phyloP scores from a whole-genome alignment of 1,140 invertebrate species.

The Aphelenchoides fujianensis region DNA sequence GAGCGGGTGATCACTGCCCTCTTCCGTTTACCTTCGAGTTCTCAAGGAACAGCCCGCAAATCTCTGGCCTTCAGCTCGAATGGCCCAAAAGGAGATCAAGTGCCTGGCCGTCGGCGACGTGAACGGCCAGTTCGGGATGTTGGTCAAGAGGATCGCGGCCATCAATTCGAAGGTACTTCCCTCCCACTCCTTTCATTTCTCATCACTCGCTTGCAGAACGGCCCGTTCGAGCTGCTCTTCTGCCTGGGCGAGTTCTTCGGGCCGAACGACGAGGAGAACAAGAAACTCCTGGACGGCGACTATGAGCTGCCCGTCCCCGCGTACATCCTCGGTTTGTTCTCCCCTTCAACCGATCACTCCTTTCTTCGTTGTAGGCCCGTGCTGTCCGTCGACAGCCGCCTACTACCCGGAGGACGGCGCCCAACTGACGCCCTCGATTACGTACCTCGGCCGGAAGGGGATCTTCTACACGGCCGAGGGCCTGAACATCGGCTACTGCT shows the following conservation, averaged over 20 bases:
- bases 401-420: constrained; percentile 72
- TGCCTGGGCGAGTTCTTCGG: constrained; percentile 96
- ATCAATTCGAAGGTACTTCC: constrained; percentile 81
- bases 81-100: constrained; percentile 37
- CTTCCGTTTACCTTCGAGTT: too few species aligned
- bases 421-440: constrained; percentile 82
- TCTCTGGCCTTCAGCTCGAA: not conserved
- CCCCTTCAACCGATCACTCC: not conserved
- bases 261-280: constrained; percentile 70
- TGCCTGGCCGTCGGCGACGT: constrained; percentile 82
- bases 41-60: too few species aligned
- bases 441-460: constrained; percentile 80
- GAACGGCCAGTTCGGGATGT: constrained; percentile 77
- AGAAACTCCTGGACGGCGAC: constrained; percentile 70
- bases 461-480: constrained; percentile 78
- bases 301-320: constrained; percentile 77
- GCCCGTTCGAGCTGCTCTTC: constrained; percentile 70
- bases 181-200: constrained; percentile 1
- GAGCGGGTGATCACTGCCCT: too few species aligned
- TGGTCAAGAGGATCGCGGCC: constrained; percentile 76
- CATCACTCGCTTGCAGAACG: constrained; percentile 32
- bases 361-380: constrained; percentile 68
- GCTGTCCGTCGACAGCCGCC: constrained; percentile 68
- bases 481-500: constrained; percentile 85
- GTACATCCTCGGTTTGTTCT: constrained; percentile 78